A percentile compares a stretch with the other conserved stretches of the same genome.
Evolutionary conservation across 1,140 invertebrate genomes (phyloP).

Genomic region (Drosophila bocqueti): DNA sequence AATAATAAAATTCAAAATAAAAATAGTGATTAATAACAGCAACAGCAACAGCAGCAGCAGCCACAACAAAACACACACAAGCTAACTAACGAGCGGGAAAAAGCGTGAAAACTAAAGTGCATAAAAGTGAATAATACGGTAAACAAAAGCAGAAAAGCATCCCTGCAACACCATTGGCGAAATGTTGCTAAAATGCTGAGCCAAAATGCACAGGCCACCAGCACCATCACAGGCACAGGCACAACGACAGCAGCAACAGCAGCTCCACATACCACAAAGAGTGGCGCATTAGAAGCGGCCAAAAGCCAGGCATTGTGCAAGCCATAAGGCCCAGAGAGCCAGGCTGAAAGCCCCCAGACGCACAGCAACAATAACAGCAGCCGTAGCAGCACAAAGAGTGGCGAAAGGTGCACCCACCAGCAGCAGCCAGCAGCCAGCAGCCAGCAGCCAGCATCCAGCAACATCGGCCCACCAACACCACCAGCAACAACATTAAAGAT

Average conservation of each 20-base stretch:
- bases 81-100: slow-evolving; percentile 36
- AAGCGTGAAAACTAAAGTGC: slow-evolving; percentile 35
- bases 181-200: slow-evolving; percentile 63
- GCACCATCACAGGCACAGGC: background rate
- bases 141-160: slow-evolving; percentile 8
- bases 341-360: slow-evolving; percentile 48
- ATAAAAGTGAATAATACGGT: slow-evolving; percentile 30
- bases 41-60: slow-evolving; percentile 39
- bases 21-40: slow-evolving; percentile 83
- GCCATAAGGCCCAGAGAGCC: slow-evolving; percentile 51
- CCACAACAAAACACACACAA: slow-evolving; percentile 19
- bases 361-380: slow-evolving; percentile 42
- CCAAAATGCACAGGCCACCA: slow-evolving; percentile 63
- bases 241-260: slow-evolving; percentile 28
- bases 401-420: slow-evolving; percentile 76
- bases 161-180: slow-evolving; percentile 31
- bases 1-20: slow-evolving; percentile 80
- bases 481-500: slow-evolving; percentile 9
- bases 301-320: slow-evolving; percentile 56
- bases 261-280: slow-evolving; percentile 58
- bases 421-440: slow-evolving; percentile 49
- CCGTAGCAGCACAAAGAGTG: slow-evolving; percentile 55
- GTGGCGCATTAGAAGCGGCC: slow-evolving; percentile 55
- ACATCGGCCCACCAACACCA: slow-evolving; percentile 22
- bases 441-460: slow-evolving; percentile 22